Percentiles rank a stretch among this genome's conserved stretches.
These are phyloP conservation scores for Perognathus longimembris DNA, from an alignment of 2,113 vertebrate genomes.

Conservation along the genomic window DNA sequence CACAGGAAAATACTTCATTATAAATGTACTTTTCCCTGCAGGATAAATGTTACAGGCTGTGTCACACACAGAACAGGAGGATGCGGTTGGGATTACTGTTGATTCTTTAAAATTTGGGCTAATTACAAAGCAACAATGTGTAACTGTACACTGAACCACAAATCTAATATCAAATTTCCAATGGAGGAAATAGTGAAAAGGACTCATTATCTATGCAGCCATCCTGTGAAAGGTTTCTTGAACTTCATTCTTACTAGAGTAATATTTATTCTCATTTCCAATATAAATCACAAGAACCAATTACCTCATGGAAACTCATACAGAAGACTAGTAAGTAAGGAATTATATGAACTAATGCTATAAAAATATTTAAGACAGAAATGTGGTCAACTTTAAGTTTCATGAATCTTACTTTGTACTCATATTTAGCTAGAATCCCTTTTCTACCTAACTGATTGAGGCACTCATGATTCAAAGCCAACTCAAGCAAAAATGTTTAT, in stretches of 20 bases:
- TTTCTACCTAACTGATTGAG: too few relatives aligned
- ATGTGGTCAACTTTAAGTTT: neutral
- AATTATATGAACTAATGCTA: neutral
- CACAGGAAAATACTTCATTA: neutral
- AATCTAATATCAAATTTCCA: neutral
- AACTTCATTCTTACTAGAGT: slow-evolving; percentile 3
- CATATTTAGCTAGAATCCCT: neutral
- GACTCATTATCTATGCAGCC: neutral
- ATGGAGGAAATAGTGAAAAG: neutral
- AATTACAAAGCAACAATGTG: neutral
- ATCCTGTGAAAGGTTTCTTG: neutral
- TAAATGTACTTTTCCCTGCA: neutral
- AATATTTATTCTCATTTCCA: neutral
- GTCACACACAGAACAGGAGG: neutral
- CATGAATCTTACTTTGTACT: neutral
- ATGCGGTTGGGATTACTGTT: neutral
- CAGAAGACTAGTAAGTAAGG: neutral
- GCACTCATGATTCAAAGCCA: too few relatives aligned
- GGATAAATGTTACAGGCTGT: neutral
- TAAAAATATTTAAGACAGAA: neutral
- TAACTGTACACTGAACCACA: neutral
- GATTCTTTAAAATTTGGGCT: neutral
- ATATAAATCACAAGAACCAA: neutral
- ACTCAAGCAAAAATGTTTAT: too few relatives aligned
- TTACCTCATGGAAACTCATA: neutral